A percentile compares a stretch with the other conserved stretches of the same genome.
Evolutionary conservation across 2,888 invertebrate species (phyloP).

Genomic region (Hirtodrosophila confusa): DNA sequence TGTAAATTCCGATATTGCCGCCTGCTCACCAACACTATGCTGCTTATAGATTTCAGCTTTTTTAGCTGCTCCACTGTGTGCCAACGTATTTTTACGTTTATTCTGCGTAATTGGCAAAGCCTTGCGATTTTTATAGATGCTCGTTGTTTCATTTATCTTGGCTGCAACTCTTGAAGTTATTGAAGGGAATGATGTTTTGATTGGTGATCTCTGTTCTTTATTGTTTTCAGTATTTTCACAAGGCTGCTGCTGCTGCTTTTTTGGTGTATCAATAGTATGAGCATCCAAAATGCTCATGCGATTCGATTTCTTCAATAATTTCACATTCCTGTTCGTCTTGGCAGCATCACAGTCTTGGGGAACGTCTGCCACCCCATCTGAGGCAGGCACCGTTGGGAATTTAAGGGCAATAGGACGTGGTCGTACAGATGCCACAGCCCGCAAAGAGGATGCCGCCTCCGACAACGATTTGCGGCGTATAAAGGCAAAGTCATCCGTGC

Average conservation of each 20-base stretch:
- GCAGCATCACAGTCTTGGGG: conserved; percentile 60
- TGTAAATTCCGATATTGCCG: not conserved
- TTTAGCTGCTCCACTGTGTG: conserved; percentile 50
- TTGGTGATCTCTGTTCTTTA: conserved; percentile 34
- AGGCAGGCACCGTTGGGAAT: conserved; percentile 49
- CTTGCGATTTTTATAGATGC: conserved; percentile 68
- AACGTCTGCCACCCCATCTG: conserved; percentile 44
- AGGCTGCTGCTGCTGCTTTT: not conserved
- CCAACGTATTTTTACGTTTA: conserved; percentile 69
- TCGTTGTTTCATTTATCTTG: conserved; percentile 80
- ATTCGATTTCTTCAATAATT: conserved; percentile 66
- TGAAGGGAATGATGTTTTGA: conserved; percentile 74
- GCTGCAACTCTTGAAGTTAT: conserved; percentile 79
- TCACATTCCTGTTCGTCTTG: conserved; percentile 73
- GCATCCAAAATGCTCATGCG: conserved; percentile 63
- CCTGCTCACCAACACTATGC: conserved; percentile 81
- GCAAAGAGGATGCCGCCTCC: conserved; percentile 58
- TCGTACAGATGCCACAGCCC: conserved; percentile 68
- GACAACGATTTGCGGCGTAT: conserved; percentile 80
- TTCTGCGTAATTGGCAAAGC: conserved; percentile 39
- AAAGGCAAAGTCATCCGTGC: conserved; percentile 77
- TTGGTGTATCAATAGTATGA: conserved; percentile 17
- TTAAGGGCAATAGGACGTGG: conserved; percentile 64
- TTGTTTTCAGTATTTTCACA: conserved; percentile 2
- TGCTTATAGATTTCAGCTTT: conserved; percentile 80